Conservation (phyloP, 2,797 vertebrate genomes). For the Helicolenus hilgendorfi region DNA sequence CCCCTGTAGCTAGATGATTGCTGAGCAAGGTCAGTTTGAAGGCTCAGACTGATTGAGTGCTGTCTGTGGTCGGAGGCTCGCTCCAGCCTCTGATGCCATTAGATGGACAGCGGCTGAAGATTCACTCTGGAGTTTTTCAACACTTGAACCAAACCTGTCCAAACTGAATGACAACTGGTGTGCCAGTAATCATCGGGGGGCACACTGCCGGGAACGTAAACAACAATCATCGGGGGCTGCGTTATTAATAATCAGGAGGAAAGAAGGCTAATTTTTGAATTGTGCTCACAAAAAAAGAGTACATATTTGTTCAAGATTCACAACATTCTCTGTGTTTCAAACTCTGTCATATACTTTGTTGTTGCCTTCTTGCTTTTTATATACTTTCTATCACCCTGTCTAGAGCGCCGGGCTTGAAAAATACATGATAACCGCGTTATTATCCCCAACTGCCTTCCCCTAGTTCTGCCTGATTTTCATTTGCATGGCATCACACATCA, state of each 20-base stretch:
- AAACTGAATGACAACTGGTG: constrained; percentile 57
- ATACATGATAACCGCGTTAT: constrained; percentile 43
- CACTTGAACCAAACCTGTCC: constrained; percentile 75
- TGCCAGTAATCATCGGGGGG: constrained; percentile 34
- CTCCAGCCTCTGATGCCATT: constrained; percentile 82
- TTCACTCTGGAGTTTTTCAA: constrained; percentile 77
- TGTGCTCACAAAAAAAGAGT: background rate
- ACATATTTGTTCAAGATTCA: background rate
- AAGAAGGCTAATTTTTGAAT: background rate
- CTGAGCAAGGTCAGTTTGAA: constrained; percentile 88
- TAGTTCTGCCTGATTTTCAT: constrained; percentile 47
- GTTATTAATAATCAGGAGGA: constrained; percentile 19
- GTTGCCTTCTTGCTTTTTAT: constrained; percentile 1
- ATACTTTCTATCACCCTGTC: background rate
- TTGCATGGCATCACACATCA: constrained; percentile 49
- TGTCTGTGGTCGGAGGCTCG: constrained; percentile 81
- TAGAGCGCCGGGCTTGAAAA: background rate
- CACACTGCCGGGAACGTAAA: constrained; percentile 20
- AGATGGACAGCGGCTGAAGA: constrained; percentile 84
- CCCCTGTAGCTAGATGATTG: constrained; percentile 88
- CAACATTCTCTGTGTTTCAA: constrained; percentile 4
- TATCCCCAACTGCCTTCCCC: constrained; percentile 23
- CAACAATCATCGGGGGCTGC: constrained; percentile 15
- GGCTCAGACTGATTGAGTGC: constrained; percentile 89
- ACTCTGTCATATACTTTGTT: background rate